These are phyloP conservation scores for Agrochola lychnidis DNA, from an alignment of 2,888 invertebrate species.

Conservation along the genomic window DNA sequence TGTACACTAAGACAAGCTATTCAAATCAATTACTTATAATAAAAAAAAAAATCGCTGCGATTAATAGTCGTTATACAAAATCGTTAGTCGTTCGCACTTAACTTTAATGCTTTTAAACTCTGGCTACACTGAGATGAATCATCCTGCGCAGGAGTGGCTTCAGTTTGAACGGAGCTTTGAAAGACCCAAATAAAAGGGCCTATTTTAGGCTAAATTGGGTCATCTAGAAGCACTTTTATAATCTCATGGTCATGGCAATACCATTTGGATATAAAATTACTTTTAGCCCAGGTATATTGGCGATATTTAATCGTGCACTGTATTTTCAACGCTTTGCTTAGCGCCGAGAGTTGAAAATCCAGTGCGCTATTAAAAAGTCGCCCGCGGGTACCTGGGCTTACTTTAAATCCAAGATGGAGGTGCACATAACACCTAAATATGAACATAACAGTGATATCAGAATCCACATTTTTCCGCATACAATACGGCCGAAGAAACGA, in stretches of 20 bases:
- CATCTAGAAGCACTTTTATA: constrained; percentile 14
- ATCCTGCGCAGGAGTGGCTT: not conserved
- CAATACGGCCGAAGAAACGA: not conserved
- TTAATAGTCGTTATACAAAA: constrained; percentile 48
- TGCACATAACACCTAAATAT: constrained; percentile 14
- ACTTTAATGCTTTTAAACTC: constrained; percentile 1
- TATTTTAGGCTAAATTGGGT: not conserved
- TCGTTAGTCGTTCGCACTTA: constrained; percentile 51
- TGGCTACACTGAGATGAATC: not conserved
- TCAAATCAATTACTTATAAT: constrained; percentile 30
- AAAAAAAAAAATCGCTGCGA: constrained; percentile 50
- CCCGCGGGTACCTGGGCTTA: not conserved
- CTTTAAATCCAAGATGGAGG: constrained; percentile 24
- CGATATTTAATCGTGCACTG: not conserved
- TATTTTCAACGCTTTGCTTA: not conserved
- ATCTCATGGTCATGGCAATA: constrained; percentile 42
- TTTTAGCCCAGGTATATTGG: not conserved
- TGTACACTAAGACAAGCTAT: constrained; percentile 42
- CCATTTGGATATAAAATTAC: constrained; percentile 16
- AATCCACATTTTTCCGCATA: constrained; percentile 9
- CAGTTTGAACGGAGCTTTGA: not conserved
- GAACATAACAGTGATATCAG: constrained; percentile 31
- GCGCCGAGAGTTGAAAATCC: not conserved
- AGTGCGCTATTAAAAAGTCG: not conserved
- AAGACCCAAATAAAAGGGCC: not conserved